Base-by-base conservation (phyloP, 1,140 invertebrate genomes). In the Penaeus chinensis region DNA sequence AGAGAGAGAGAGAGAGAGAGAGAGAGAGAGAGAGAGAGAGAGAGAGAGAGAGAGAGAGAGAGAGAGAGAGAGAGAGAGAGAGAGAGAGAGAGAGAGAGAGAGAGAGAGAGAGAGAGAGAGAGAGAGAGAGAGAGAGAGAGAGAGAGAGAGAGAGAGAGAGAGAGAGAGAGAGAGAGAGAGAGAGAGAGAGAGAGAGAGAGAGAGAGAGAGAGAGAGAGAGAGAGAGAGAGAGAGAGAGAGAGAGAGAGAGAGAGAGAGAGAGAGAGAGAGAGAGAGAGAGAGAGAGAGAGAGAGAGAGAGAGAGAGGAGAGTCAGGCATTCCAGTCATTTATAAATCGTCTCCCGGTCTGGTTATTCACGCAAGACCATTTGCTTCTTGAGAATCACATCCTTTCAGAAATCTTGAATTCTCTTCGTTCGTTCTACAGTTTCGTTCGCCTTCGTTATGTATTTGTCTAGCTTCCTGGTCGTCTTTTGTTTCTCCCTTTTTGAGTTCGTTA, bases 151-250 rank as follows among this genome's bases (percentile, higher is more conserved):
- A 60, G 78, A 80, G 78, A 60, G 78, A 61, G 47, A 80, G 18
- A 61, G 78, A 80, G 47, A 80, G 37, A 60, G 78, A 61, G 42
- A 61, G 78, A 61, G 78, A 80, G 47, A 61, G 78, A 80, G 47
- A 61, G 24, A 80, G 78, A n/a, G 47, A n/a, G 78, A 62, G 47
- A 74, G 24, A 11, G 20, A 71, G 22, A 22, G 37, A 71, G 10
- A 22, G 37, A 71, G 24, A 24, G 20, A 8, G 37, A 32, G 37
- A 71, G 37, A 71, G 22, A 8, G 37, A 8, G 22, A 22, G 10
- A 71, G 8, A 8, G 37, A 8, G 22, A 71, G 37, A 32, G 7
- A 71, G 37, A 32, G 22, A 71, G 37, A 22, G 22, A 71, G 37
- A 22, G 8, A 11, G 20, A 71, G 22, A 71, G 37, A 8, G 8